Evolutionary conservation across 1,140 invertebrate species (phyloP), one percentile per base, ranked within the genome.

Genomic region (Philotrypesis tridentata): DNA sequence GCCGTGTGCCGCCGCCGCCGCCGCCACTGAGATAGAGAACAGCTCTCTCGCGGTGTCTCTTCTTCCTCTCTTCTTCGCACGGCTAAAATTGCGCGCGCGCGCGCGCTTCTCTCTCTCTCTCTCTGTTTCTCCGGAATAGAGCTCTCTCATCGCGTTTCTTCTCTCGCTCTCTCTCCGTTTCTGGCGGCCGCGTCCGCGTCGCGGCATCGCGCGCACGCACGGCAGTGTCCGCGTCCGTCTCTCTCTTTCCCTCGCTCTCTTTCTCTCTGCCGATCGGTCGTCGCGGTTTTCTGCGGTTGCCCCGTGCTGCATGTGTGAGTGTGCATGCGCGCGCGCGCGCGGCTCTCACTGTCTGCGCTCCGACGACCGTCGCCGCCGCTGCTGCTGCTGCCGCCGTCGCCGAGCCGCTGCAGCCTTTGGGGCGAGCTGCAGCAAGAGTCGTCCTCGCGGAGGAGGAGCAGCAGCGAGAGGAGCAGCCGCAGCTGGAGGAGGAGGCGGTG

Each of bases 1-100:
- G 79, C 79, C 68, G 79, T 75, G 79, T 81, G 61, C 72, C 29
- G 79, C 37, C 48, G 27, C n/a, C 21, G 37, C n/a, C n/a, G n/a
- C n/a, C n/a, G n/a, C n/a, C n/a, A n/a, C n/a, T n/a, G n/a, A n/a
- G n/a, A n/a, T n/a, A 25, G 21, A 40, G 23, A 14, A 17, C n/a
- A 0, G 0, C 7, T n/a, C 48, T 55, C 21, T 55, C 48, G 5
- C 14, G 17, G 48, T 55, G 48, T 55, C 48, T 21, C 48, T 55
- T 55, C 48, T 3, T 55, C 48, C 6, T 21, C 48, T 55, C n/a
- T n/a, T n/a, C n/a, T n/a, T n/a, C n/a, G n/a, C n/a, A n/a, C n/a
- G n/a, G n/a, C n/a, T n/a, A n/a, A n/a, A 14, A 43, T 43, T 12
- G 40, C 12, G 7, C 40, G 7, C 40, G 0, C 40, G n/a, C n/a